These are phyloP conservation scores for Oreochromis grahami DNA, from an alignment of 2,797 vertebrate species.

Conservation along the genomic window DNA sequence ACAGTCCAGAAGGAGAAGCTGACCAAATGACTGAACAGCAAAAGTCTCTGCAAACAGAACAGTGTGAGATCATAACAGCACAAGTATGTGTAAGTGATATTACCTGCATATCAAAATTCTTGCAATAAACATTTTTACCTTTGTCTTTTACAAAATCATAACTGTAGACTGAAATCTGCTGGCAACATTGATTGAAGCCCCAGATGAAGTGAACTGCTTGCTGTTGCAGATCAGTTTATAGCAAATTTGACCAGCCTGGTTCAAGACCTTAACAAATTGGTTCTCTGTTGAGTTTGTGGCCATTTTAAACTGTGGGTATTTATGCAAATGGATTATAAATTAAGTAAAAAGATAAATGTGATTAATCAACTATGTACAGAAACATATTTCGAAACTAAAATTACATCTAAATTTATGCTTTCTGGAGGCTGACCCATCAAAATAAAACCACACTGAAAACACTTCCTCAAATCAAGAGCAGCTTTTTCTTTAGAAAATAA, in stretches of 20 bases:
- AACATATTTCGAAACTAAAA: background rate
- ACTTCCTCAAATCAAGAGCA: background rate
- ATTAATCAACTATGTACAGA: background rate
- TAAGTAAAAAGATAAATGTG: background rate
- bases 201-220: background rate
- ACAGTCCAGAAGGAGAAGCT: too few relatives aligned
- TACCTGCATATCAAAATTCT: background rate
- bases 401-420: background rate
- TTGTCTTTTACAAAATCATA: background rate
- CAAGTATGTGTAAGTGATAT: background rate
- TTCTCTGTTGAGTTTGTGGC: background rate
- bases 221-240: background rate
- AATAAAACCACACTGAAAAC: background rate
- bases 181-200: background rate
- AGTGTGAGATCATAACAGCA: too few relatives aligned
- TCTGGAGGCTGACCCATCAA: accelerated
- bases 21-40: too few relatives aligned
- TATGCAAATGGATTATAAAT: background rate
- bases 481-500: background rate
- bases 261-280: background rate
- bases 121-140: background rate
- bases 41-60: too few relatives aligned
- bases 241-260: background rate
- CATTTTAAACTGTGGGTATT: background rate
- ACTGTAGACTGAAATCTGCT: background rate